Conservation (phyloP, 2,888 invertebrate genomes). For the Stenotaenia linearis region DNA sequence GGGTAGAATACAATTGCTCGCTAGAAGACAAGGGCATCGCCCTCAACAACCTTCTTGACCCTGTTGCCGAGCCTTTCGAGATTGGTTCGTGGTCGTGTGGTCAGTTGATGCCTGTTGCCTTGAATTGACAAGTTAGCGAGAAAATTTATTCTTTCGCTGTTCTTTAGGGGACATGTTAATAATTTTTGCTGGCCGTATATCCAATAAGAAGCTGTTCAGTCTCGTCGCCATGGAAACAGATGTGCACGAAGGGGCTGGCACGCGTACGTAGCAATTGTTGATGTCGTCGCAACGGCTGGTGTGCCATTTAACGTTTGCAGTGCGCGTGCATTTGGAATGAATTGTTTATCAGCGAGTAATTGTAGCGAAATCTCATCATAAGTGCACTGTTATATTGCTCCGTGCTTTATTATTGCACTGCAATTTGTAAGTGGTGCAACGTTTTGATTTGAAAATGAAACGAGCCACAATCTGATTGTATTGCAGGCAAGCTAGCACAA, state of each 20-base stretch:
- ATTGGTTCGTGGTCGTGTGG: neutral
- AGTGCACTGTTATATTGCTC: constrained; percentile 22
- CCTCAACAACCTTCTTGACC: constrained; percentile 1
- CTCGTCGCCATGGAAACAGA: neutral
- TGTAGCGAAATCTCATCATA: constrained; percentile 12
- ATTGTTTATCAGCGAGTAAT: constrained; percentile 26
- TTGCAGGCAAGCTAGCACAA: neutral
- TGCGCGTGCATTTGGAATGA: constrained; percentile 2
- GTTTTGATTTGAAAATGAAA: constrained; percentile 20
- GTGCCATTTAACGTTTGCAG: neutral
- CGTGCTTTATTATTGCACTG: constrained; percentile 14
- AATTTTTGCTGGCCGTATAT: neutral
- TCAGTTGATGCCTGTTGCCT: neutral
- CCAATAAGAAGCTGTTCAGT: neutral
- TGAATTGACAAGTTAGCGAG: neutral
- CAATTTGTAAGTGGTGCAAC: constrained; percentile 20
- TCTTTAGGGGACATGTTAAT: neutral
- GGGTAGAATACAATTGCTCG: constrained; percentile 1
- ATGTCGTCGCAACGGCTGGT: constrained; percentile 16
- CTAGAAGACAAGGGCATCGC: neutral
- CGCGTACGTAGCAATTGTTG: neutral
- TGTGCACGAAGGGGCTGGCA: neutral
- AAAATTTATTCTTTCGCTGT: neutral
- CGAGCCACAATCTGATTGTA: constrained; percentile 9
- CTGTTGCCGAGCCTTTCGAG: neutral